These are phyloP conservation scores for Trissolcus brochymenae DNA, from an alignment of 2,888 invertebrate species.

Conservation along the genomic window DNA sequence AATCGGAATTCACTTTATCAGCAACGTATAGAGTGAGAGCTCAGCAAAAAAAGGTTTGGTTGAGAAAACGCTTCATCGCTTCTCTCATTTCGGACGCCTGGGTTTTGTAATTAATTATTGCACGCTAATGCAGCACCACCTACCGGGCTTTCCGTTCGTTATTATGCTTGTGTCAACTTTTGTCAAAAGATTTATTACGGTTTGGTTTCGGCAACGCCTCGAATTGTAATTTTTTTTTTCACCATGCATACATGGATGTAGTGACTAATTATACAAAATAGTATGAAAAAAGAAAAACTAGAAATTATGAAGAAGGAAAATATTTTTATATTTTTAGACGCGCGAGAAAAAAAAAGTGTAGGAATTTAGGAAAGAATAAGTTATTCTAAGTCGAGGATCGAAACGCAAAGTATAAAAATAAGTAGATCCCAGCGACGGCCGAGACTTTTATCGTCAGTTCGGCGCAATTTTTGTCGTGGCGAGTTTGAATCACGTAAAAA, in stretches of 20 bases:
- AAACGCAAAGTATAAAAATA: not conserved
- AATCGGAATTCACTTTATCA: conserved; percentile 35
- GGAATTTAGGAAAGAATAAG: not conserved
- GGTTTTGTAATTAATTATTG: conserved; percentile 29
- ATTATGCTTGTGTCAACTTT: not conserved
- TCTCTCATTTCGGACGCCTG: conserved; percentile 18
- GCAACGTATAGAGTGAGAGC: conserved; percentile 17
- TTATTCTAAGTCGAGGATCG: not conserved
- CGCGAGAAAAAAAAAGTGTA: conserved; percentile 1
- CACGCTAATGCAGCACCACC: conserved; percentile 16
- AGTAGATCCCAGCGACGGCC: not conserved
- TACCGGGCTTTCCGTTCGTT: conserved; percentile 12
- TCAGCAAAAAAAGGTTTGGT: not conserved
- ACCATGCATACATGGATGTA: not conserved
- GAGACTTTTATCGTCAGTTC: conserved; percentile 4
- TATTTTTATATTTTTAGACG: not conserved
- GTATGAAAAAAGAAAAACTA: not conserved
- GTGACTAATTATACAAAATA: not conserved
- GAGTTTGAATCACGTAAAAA: conserved; percentile 13
- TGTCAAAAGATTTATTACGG: not conserved
- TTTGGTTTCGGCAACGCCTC: not conserved
- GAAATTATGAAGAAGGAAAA: not conserved
- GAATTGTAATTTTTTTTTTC: not conserved
- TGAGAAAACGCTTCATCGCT: not conserved
- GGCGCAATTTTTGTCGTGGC: conserved; percentile 8